phyloP scores from a whole-genome alignment of 1,140 invertebrate genomes.

The Globodera rostochiensis region DNA sequence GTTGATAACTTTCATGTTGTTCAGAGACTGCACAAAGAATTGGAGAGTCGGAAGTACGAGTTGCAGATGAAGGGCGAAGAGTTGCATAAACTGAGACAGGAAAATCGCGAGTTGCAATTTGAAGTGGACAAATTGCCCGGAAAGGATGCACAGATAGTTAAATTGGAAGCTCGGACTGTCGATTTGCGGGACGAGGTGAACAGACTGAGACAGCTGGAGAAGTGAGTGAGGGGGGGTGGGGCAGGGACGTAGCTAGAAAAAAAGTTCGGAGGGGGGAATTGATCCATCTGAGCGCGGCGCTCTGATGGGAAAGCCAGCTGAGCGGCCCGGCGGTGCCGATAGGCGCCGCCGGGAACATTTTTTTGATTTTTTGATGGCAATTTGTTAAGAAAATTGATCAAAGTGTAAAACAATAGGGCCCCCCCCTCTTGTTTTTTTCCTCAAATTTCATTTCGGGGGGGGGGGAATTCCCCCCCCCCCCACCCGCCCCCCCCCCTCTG shows the following conservation, averaged over 20 bases:
- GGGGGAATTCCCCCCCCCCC: no score
- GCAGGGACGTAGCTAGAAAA: not conserved
- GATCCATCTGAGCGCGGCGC: no score
- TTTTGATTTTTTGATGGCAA: no score
- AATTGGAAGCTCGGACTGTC: slow-evolving; percentile 17
- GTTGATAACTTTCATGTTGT: slow-evolving; percentile 5
- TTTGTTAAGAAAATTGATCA: no score
- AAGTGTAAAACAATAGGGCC: no score
- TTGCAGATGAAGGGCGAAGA: slow-evolving; percentile 34
- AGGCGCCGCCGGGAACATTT: no score
- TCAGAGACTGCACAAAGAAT: slow-evolving; percentile 23
- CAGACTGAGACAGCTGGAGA: slow-evolving; percentile 19
- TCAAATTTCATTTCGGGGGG: no score
- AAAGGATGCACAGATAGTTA: slow-evolving; percentile 26
- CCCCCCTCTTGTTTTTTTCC: no score
- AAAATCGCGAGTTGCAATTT: slow-evolving; percentile 31
- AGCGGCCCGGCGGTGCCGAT: no score
- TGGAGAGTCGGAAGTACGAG: slow-evolving; percentile 21
- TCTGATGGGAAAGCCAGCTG: no score
- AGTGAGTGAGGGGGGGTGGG: not conserved
- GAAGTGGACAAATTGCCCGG: slow-evolving; percentile 26
- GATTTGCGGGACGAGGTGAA: slow-evolving; percentile 29
- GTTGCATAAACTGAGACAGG: slow-evolving; percentile 20
- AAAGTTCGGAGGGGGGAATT: no score
- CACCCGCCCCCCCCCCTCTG: no score